A percentile compares a stretch with the other conserved stretches of the same genome.
phyloP scores from a whole-genome alignment of 1,140 invertebrate genomes.

The Dinothrombium tinctorium region DNA sequence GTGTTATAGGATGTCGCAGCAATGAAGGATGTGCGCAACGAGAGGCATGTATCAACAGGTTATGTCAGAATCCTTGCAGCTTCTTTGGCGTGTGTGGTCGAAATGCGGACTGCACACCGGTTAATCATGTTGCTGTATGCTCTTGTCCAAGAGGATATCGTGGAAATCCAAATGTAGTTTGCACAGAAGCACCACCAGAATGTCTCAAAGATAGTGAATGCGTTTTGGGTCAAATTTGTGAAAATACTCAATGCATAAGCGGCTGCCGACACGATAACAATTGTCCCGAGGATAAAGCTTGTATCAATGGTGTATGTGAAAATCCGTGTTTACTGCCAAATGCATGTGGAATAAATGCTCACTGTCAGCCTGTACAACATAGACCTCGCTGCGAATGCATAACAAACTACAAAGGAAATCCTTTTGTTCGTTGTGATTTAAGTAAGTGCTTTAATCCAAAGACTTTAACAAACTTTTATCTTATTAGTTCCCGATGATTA shows the following conservation, averaged over 20 bases:
- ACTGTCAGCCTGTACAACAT: slow-evolving; percentile 48
- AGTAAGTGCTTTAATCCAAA: too few species aligned
- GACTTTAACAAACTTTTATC: slow-evolving; percentile 10
- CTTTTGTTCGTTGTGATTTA: slow-evolving; percentile 49
- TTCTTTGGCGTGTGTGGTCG: slow-evolving; percentile 36
- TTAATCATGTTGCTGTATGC: slow-evolving; percentile 49
- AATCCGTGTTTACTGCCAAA: slow-evolving; percentile 50
- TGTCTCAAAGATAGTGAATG: slow-evolving; percentile 15
- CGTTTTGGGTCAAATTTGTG: slow-evolving; percentile 15
- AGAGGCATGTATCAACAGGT: slow-evolving; percentile 16
- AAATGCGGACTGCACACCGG: slow-evolving; percentile 36
- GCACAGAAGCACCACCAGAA: slow-evolving; percentile 21
- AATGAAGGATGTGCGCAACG: slow-evolving; percentile 15
- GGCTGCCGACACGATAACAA: slow-evolving; percentile 71
- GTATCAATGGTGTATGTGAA: slow-evolving; percentile 58
- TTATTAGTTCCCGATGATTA: slow-evolving; percentile 13
- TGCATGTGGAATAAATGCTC: slow-evolving; percentile 55
- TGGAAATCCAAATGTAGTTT: slow-evolving; percentile 46
- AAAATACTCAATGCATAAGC: slow-evolving; percentile 16
- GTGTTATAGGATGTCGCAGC: slow-evolving; percentile 16
- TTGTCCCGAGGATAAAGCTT: slow-evolving; percentile 56
- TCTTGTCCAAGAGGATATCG: slow-evolving; percentile 45
- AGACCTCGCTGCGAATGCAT: slow-evolving; percentile 50
- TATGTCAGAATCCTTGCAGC: slow-evolving; percentile 18
- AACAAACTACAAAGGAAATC: slow-evolving; percentile 44